A percentile compares a stretch with the other conserved stretches of the same genome.
Conservation (phyloP, 2,888 invertebrate genomes). For the Arrhopalites spinosus region DNA sequence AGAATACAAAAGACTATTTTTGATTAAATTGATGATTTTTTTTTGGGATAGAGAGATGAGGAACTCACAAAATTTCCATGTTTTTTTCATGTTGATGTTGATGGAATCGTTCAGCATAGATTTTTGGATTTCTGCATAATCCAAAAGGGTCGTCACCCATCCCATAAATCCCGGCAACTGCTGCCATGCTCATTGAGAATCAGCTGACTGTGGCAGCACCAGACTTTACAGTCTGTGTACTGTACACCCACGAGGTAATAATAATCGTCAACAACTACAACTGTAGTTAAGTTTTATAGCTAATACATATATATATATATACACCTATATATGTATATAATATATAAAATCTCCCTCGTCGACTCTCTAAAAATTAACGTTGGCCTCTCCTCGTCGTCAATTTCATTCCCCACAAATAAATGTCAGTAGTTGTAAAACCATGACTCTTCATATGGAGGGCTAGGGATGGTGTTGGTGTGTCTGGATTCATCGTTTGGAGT, state of each 20-base stretch:
- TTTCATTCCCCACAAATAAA: background rate
- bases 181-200: conserved; percentile 52
- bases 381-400: background rate
- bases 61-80: conserved; percentile 54
- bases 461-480: too few species aligned
- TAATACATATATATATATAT: too few species aligned
- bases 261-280: background rate
- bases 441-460: too few species aligned
- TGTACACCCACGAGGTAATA: background rate
- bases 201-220: background rate
- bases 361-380: background rate
- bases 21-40: too few species aligned
- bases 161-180: conserved; percentile 57
- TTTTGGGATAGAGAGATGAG: too few species aligned
- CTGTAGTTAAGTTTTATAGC: background rate
- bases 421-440: background rate
- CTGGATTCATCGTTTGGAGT: too few species aligned
- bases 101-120: conserved; percentile 53
- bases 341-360: background rate
- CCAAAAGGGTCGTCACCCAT: conserved; percentile 57
- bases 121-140: conserved; percentile 54
- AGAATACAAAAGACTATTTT: too few species aligned
- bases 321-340: too few species aligned
- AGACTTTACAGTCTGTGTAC: background rate
- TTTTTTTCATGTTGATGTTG: conserved; percentile 52